These are phyloP conservation scores for Zygogramma bicolorata DNA, from an alignment of 2,888 invertebrate species.

Conservation along the genomic window DNA sequence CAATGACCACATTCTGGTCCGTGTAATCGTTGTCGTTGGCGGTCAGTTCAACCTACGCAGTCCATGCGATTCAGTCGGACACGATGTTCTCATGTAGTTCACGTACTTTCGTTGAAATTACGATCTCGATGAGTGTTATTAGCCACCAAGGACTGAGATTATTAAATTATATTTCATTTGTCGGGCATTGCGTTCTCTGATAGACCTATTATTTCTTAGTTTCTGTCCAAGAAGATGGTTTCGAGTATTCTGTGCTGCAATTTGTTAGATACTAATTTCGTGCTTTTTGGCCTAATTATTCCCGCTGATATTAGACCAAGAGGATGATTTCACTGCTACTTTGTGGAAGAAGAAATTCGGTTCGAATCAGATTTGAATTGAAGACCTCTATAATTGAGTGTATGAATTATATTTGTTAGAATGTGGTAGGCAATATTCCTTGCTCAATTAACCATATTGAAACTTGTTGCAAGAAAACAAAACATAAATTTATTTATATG, in stretches of 20 bases:
- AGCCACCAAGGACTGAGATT: constrained; percentile 55
- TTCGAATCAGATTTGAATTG: too few relatives aligned
- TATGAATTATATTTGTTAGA: too few relatives aligned
- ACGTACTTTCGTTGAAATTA: constrained; percentile 61
- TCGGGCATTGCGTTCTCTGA: constrained; percentile 41
- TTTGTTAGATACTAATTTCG: constrained; percentile 1
- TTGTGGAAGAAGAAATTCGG: neutral
- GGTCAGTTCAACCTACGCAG: constrained; percentile 59
- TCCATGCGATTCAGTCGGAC: constrained; percentile 65
- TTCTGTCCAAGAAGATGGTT: constrained; percentile 20
- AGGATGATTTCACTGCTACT: neutral
- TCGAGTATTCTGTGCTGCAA: neutral
- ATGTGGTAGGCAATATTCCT: too few relatives aligned
- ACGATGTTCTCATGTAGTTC: constrained; percentile 65
- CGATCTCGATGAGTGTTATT: constrained; percentile 61
- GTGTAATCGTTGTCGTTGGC: constrained; percentile 20
- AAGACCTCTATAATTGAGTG: too few relatives aligned
- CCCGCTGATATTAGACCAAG: neutral
- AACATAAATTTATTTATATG: too few relatives aligned
- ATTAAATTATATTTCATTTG: constrained; percentile 56
- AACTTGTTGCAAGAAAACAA: too few relatives aligned
- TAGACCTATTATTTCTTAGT: constrained; percentile 29
- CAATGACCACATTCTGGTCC: constrained; percentile 1
- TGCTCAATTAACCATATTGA: too few relatives aligned
- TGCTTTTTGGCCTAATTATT: constrained; percentile 3